phyloP scores from a whole-genome alignment of 2,113 vertebrate species.

The Micromys minutus region DNA sequence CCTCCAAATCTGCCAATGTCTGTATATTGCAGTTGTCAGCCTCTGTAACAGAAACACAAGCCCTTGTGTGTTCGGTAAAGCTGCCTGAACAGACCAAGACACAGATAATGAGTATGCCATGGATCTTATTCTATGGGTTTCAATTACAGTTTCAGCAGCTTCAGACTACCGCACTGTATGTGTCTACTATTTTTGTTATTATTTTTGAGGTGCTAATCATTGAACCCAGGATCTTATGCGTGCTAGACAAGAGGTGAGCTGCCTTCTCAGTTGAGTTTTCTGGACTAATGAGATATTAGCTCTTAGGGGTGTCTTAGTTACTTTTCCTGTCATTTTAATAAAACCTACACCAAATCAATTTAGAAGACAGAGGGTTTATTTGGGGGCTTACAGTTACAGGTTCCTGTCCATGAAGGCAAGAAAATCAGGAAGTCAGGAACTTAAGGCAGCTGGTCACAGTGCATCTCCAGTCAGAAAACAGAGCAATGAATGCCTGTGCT shows the following conservation, averaged over 20 bases:
- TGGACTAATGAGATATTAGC: neutral
- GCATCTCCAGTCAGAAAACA: neutral
- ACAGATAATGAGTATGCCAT: neutral
- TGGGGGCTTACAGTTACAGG: neutral
- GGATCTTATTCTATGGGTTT: neutral
- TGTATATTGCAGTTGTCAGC: neutral
- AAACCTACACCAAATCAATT: neutral
- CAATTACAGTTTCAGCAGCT: neutral
- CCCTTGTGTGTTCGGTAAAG: neutral
- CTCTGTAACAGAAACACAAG: neutral
- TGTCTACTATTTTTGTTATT: neutral
- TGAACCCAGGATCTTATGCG: neutral
- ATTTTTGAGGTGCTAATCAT: neutral
- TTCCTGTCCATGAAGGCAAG: neutral
- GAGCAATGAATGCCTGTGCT: neutral
- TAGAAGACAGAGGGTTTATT: neutral
- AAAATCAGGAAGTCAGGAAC: neutral
- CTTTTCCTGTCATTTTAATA: neutral
- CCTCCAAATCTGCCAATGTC: neutral
- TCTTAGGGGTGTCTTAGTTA: neutral
- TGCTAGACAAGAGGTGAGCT: neutral
- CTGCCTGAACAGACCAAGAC: neutral
- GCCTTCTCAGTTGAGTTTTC: neutral
- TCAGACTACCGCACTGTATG: neutral
- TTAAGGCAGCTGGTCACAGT: neutral